Base-by-base conservation (phyloP, 1,140 invertebrate species). In the Anoplolepis gracilipes region DNA sequence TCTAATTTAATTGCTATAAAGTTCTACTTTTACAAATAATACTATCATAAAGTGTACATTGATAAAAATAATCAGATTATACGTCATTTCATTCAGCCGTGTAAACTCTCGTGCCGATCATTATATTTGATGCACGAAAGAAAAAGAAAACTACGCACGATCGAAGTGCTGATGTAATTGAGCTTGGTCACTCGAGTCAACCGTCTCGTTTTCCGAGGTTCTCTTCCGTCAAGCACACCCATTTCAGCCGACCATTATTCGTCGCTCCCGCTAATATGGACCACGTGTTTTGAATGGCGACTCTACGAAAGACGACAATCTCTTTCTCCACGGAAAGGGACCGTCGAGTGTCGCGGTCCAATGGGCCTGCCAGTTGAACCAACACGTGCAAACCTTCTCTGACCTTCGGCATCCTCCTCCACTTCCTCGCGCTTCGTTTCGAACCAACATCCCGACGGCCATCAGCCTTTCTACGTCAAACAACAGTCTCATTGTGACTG, bases 271-370 rank as follows among this genome's bases (percentile, higher is more conserved):
- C 89, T 91, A 90, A 89, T 92, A 90, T 86, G 87, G 85, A 87
- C 91, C 91, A 90, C 90, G 89, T 92, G 90, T 89, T 92, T 92
- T 91, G 89, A 92, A 92, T 92, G 75, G 87, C 89, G 79, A 75
- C 70, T 61, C 67, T 69, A 89, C 84, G 87, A 89, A 79, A 65
- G 81, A 85, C 85, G 78, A 16, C 76, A 69, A 87, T 73, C 81
- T 59, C 73, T 53, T 36, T 53, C 46, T 1, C 19, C 57, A 33
- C 57, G 53, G 46, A 62, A 84, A 82, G 87, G 85, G 69, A 86
- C 57, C 39, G 19, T 85, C 70, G 76, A 82, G 87, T 78, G 84
- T 90, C 85, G 72, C 84, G 85, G 57, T 91, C 62, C 82, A 87
- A 67, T 69, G 49, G 67, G 25, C 46, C 55, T 25, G 70, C 53